Conservation (phyloP, 2,797 vertebrate species). For the Chloroceryle amazona region DNA sequence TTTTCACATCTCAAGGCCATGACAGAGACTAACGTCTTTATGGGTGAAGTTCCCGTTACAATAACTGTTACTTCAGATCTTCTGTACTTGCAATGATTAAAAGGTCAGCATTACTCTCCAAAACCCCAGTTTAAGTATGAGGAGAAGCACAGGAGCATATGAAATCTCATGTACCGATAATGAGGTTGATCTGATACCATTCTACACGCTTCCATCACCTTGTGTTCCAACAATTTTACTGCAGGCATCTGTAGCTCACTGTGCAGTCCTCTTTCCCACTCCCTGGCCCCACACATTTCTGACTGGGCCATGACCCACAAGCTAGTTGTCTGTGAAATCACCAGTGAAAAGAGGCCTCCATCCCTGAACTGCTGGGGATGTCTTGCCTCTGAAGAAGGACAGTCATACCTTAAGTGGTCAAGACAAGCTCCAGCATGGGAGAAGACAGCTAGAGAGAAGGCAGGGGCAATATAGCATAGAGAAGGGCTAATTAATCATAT, state of each 20-base stretch:
- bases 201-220: rapidly evolving
- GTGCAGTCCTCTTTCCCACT: rapidly evolving
- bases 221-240: neutral
- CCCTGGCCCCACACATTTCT: neutral
- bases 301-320: neutral
- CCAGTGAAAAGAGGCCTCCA: neutral
- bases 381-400: neutral
- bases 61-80: neutral
- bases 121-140: neutral
- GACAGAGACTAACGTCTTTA: neutral
- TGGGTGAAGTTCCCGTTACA: neutral
- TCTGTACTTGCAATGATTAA: neutral
- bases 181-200: neutral
- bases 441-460: neutral
- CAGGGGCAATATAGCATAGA: neutral
- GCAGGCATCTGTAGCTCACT: neutral
- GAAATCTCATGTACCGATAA: neutral
- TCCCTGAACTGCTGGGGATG: rapidly evolving
- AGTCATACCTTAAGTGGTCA: neutral
- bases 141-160: neutral
- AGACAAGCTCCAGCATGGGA: neutral
- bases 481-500: neutral
- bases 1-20: neutral
- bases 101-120: neutral
- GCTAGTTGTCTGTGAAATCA: neutral